These are phyloP conservation scores for Saccopteryx leptura DNA, from an alignment of 2,113 vertebrate species.

Conservation along the genomic window DNA sequence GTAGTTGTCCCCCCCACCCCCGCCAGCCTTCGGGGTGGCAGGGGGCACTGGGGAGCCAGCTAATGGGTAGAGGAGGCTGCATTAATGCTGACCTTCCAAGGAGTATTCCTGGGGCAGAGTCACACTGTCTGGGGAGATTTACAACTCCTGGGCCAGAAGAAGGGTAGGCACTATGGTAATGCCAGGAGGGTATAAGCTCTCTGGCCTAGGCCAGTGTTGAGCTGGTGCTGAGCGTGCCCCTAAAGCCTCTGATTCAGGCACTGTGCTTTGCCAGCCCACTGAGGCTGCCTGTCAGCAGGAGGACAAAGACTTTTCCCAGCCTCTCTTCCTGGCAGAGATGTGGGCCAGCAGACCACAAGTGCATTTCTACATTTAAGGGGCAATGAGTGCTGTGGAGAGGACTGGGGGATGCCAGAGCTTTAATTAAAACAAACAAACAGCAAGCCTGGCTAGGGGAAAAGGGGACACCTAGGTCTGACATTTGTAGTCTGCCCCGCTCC, in stretches of 20 bases:
- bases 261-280: neutral
- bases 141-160: neutral
- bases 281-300: neutral
- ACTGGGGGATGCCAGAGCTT: neutral
- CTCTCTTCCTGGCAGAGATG: neutral
- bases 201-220: rapidly evolving
- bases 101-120: neutral
- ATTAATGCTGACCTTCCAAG: neutral
- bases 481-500: neutral
- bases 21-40: too few relatives aligned
- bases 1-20: neutral
- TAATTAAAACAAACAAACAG: neutral
- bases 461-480: neutral
- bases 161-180: neutral
- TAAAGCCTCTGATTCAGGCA: neutral
- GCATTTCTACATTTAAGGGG: neutral
- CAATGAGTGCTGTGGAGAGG: neutral
- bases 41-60: neutral
- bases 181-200: rapidly evolving
- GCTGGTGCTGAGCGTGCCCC: too few relatives aligned
- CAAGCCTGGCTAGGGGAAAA: neutral
- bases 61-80: neutral
- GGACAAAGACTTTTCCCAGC: neutral
- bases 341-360: neutral
- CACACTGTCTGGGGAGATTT: neutral